A percentile compares a stretch with the other conserved stretches of the same genome.
phyloP scores from a whole-genome alignment of 2,797 vertebrate genomes.

The Hephaestus fuliginosus region DNA sequence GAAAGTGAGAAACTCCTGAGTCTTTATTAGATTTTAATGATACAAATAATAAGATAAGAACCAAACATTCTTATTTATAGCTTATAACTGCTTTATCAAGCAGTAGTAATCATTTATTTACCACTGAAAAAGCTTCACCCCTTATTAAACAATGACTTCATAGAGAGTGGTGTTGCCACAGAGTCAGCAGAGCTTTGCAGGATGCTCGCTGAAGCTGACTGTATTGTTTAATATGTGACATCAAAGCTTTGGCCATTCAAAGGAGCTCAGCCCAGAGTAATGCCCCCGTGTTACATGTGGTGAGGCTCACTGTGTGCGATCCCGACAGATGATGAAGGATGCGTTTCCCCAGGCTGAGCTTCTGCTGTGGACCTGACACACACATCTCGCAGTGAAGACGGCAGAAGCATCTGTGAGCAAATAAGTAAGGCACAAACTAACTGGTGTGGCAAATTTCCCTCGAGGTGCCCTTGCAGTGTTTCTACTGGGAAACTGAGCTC shows the following conservation, averaged over 20 bases:
- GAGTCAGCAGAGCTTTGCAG: neutral
- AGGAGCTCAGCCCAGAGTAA: neutral
- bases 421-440: constrained; percentile 13
- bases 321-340: neutral
- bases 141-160: neutral
- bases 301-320: too few relatives aligned
- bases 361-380: constrained; percentile 9
- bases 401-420: neutral
- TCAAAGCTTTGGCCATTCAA: neutral
- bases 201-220: neutral
- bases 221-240: neutral
- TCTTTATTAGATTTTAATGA: neutral
- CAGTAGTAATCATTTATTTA: neutral
- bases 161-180: neutral
- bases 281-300: neutral
- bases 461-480: constrained; percentile 9
- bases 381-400: constrained; percentile 1
- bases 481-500: constrained; percentile 30
- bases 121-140: too few relatives aligned
- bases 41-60: too few relatives aligned
- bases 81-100: neutral
- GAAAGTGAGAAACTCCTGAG: neutral
- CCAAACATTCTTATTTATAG: neutral
- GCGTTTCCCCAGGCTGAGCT: neutral
- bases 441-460: neutral